phyloP scores from a whole-genome alignment of 2,888 invertebrate genomes.

The Sesamia inferens region DNA sequence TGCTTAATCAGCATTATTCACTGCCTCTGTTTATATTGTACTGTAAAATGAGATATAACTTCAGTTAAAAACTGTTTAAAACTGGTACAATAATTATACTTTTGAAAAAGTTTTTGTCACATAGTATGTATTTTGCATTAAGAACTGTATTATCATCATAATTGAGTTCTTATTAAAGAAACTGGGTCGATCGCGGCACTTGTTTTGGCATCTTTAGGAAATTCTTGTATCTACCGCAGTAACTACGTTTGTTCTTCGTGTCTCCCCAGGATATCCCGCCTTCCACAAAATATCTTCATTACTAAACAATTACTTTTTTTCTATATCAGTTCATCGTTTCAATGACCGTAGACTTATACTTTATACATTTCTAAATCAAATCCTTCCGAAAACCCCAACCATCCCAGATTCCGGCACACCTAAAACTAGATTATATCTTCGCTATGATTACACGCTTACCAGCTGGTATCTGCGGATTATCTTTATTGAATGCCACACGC shows the following conservation, averaged over 20 bases:
- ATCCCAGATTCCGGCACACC: slow-evolving; percentile 35
- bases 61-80: too few species aligned
- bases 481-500: slow-evolving; percentile 88
- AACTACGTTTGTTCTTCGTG: background rate
- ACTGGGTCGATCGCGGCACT: background rate
- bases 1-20: background rate
- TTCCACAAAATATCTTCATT: background rate
- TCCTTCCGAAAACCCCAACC: slow-evolving; percentile 14
- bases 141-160: background rate
- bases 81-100: too few species aligned
- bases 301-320: background rate
- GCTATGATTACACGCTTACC: slow-evolving; percentile 58
- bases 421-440: slow-evolving; percentile 50
- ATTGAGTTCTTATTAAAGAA: background rate
- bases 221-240: background rate
- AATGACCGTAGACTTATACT: background rate
- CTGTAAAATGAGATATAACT: background rate
- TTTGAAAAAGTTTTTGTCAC: background rate
- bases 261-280: fast-evolving
- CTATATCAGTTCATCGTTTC: background rate
- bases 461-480: slow-evolving; percentile 80
- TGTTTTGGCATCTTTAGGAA: too few species aligned
- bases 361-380: background rate
- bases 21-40: background rate
- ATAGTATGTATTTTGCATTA: background rate